These are phyloP conservation scores for Leptogaster cylindrica DNA, from an alignment of 2,888 invertebrate species.

Conservation along the genomic window DNA sequence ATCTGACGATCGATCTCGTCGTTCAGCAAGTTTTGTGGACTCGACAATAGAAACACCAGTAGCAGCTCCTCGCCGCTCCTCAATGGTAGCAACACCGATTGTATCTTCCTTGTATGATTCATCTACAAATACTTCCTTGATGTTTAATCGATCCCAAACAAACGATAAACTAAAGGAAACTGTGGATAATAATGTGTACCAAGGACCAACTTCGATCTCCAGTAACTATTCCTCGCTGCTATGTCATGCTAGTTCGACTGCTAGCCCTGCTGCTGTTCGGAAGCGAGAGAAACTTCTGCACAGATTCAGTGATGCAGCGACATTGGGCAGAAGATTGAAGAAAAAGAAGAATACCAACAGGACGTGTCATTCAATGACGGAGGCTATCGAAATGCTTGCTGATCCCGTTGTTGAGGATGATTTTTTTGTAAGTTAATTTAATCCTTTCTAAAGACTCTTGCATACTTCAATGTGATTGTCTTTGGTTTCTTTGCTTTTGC, in stretches of 20 bases:
- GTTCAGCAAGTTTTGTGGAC: conserved; percentile 59
- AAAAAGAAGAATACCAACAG: conserved; percentile 61
- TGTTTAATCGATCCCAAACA: conserved; percentile 55
- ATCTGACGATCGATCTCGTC: conserved; percentile 58
- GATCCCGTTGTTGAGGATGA: conserved; percentile 63
- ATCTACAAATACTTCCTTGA: conserved; percentile 54
- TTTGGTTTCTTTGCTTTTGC: neutral
- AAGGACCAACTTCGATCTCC: conserved; percentile 51
- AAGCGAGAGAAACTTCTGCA: conserved; percentile 60
- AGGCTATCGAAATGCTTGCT: conserved; percentile 61
- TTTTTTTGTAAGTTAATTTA: conserved; percentile 59
- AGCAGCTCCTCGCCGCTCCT: conserved; percentile 59
- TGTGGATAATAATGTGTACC: conserved; percentile 55
- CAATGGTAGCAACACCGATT: conserved; percentile 54
- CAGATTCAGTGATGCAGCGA: conserved; percentile 62
- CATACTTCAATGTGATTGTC: too few relatives aligned
- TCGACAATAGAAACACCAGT: conserved; percentile 54
- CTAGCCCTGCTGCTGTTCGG: conserved; percentile 58
- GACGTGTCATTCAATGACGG: conserved; percentile 61
- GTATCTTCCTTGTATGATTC: conserved; percentile 50
- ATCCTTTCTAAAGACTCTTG: neutral
- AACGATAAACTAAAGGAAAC: conserved; percentile 38
- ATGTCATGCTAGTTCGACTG: conserved; percentile 57
- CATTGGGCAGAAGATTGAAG: conserved; percentile 59
- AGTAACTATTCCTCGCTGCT: conserved; percentile 56